A percentile compares a stretch with the other conserved stretches of the same genome.
These are phyloP conservation scores for Tetranychus piercei DNA, from an alignment of 2,888 invertebrate species.

Conservation along the genomic window DNA sequence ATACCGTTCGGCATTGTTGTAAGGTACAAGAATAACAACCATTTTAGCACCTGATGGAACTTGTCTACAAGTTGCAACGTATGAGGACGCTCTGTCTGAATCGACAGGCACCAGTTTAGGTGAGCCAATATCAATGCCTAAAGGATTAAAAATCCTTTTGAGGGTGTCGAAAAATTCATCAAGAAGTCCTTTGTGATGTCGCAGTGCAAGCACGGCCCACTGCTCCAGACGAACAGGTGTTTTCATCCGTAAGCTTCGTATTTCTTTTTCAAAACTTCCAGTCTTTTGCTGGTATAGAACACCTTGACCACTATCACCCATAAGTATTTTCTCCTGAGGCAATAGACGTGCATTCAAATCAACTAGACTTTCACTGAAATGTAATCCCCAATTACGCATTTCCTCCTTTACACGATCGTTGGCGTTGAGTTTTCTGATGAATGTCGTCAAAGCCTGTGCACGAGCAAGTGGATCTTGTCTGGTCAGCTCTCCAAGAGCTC, in stretches of 20 bases:
- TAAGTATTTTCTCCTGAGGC: constrained; percentile 28
- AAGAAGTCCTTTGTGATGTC: constrained; percentile 27
- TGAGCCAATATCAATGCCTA: constrained; percentile 31
- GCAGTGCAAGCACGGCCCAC: constrained; percentile 32
- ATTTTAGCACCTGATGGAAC: background rate
- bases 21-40: constrained; percentile 30
- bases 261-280: constrained; percentile 8
- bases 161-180: constrained; percentile 31
- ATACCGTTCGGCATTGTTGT: constrained; percentile 54
- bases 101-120: constrained; percentile 25
- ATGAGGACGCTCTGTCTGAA: no score
- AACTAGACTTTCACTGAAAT: background rate
- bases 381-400: constrained; percentile 6
- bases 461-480: constrained; percentile 17
- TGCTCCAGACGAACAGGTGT: constrained; percentile 15
- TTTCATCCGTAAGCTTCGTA: background rate
- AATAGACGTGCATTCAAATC: constrained; percentile 43
- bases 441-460: constrained; percentile 17
- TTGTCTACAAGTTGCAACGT: background rate
- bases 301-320: background rate
- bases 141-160: constrained; percentile 31
- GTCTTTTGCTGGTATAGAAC: background rate
- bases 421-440: constrained; percentile 14
- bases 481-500: constrained; percentile 18
- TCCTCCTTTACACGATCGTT: background rate